phyloP scores from a whole-genome alignment of 2,888 invertebrate genomes.

The Cacoxenus indagator region DNA sequence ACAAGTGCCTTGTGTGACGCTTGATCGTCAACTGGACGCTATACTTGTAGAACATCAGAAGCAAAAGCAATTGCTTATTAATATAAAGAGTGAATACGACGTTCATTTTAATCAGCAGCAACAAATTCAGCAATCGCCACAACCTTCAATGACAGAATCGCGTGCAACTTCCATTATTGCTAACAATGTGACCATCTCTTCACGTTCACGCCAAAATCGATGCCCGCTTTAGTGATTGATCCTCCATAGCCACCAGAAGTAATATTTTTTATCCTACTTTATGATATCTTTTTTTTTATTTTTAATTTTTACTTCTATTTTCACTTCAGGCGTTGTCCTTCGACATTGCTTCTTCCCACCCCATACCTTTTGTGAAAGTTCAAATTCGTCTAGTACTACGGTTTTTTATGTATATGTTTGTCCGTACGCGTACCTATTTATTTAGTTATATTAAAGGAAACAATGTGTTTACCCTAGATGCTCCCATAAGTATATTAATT shows the following conservation, averaged over 20 bases:
- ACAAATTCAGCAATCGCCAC: slow-evolving; percentile 6
- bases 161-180: slow-evolving; percentile 16
- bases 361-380: slow-evolving; percentile 1
- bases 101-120: slow-evolving; percentile 46
- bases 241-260: neutral
- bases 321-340: slow-evolving; percentile 3
- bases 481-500: too few relatives aligned
- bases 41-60: slow-evolving; percentile 66
- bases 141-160: neutral
- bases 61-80: slow-evolving; percentile 64
- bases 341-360: neutral
- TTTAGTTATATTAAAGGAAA: neutral
- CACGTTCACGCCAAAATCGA: slow-evolving; percentile 22
- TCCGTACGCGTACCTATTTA: neutral
- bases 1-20: slow-evolving; percentile 26
- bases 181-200: slow-evolving; percentile 20
- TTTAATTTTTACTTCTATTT: slow-evolving; percentile 19
- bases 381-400: slow-evolving; percentile 30
- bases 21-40: slow-evolving; percentile 63
- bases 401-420: neutral
- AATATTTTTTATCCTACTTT: neutral
- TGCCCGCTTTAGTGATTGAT: slow-evolving; percentile 23
- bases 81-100: slow-evolving; percentile 65
- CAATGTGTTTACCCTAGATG: too few relatives aligned
- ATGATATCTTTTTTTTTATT: neutral